Evolutionary conservation across 2,113 vertebrate genomes (phyloP).

Genomic region (Panthera uncia): DNA sequence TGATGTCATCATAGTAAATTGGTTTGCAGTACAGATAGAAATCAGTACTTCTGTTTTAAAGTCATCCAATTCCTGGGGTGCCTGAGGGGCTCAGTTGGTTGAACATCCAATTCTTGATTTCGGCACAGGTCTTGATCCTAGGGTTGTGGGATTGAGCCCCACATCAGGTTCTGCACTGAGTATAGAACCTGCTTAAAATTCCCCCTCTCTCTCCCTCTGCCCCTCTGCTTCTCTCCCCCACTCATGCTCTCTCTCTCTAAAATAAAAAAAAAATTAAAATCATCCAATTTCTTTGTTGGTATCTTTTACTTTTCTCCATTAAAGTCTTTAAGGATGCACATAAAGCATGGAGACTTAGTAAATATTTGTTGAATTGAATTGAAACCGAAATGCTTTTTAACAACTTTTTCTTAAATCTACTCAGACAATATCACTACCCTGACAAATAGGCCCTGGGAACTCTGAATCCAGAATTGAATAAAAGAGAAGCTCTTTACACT

Average conservation of each 20-base stretch:
- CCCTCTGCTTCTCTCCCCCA: too few species aligned
- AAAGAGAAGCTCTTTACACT: background rate
- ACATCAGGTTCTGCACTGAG: too few species aligned
- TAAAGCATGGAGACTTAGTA: background rate
- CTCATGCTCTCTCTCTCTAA: too few species aligned
- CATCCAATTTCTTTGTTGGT: background rate
- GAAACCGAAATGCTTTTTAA: background rate
- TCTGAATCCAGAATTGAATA: background rate
- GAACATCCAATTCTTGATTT: too few species aligned
- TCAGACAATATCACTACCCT: background rate
- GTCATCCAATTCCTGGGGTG: background rate
- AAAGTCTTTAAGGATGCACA: background rate
- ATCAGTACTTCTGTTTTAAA: constrained; percentile 19
- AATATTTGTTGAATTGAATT: background rate
- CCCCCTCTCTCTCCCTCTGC: too few species aligned
- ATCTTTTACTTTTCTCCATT: background rate
- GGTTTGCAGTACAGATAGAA: background rate
- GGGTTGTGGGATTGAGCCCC: too few species aligned
- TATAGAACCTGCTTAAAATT: too few species aligned
- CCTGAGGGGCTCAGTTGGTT: too few species aligned
- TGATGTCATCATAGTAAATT: background rate
- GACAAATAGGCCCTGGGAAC: background rate
- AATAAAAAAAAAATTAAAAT: background rate
- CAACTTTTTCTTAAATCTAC: background rate
- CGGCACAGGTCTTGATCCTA: too few species aligned